Base-by-base conservation (phyloP, 2,797 vertebrate genomes). In the Pogonophryne albipinna region DNA sequence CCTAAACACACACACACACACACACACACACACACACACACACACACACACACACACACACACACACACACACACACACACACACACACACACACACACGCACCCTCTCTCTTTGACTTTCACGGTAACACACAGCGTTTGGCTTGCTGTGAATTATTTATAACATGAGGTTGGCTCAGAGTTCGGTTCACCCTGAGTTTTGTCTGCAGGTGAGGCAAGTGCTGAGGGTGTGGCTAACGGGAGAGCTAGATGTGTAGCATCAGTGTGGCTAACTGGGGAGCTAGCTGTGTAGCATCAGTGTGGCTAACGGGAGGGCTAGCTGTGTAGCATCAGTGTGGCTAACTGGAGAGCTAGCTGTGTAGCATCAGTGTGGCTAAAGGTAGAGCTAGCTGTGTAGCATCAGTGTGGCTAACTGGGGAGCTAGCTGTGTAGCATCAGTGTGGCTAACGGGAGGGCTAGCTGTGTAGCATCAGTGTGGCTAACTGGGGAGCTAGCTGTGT, bases 201-300 rank as follows among this genome's bases (percentile, higher is more conserved):
- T 0, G 60, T 70, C 45, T 66, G 65, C 4, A 10, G 16, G 11
- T 10, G 63, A 4, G 27, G 4, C 23, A 3, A 51, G 59, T 31
- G 74, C 52, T 59, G 61, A 74, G 78, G 78, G 52, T 47, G 84
- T 66, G 69, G 81, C 73, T 14, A n/a, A 10, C 2, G 14, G 47
- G 6, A 15, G 46, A 69, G 65, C 65, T 16, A 0, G 64, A 2
- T 50, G 53, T 27, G 23, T 27, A 27, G 23, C 23, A 27, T 27
- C 23, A 27, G 23, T 27, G 23, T 27, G 23, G 23, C 23, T 27
- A 27, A 27, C 23, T 4, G 23, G 23, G 3, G 3, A 27, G 23
- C 23, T 27, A 27, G 11, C 17, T 56, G 66, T 59, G 60, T 27
- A 27, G 23, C 23, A 27, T 27, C 23, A 27, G 27, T 27, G 27